phyloP scores from a whole-genome alignment of 2,888 invertebrate genomes.

The Diaprepes abbreviatus region DNA sequence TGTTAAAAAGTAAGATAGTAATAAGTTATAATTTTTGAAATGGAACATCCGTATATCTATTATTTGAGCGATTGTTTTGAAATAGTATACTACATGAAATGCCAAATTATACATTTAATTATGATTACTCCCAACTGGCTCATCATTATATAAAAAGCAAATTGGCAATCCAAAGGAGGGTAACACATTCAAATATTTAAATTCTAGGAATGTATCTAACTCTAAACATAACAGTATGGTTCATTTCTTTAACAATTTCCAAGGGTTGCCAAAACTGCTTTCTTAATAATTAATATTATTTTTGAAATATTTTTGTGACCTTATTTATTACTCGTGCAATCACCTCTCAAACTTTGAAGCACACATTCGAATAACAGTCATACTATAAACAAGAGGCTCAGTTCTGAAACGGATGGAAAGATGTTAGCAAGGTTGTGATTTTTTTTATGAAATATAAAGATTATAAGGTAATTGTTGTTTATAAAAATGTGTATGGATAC shows the following conservation, averaged over 20 bases:
- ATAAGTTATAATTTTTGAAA: too few species aligned
- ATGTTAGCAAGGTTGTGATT: background rate
- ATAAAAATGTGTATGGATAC: background rate
- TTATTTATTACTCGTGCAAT: constrained; percentile 6
- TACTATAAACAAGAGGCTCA: constrained; percentile 6
- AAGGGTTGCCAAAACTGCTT: background rate
- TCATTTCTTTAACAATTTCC: background rate
- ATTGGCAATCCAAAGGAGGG: background rate
- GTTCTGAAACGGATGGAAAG: constrained; percentile 1
- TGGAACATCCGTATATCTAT: too few species aligned
- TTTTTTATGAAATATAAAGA: background rate
- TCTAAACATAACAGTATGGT: background rate
- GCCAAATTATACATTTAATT: background rate
- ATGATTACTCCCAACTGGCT: background rate
- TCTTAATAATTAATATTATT: constrained; percentile 1
- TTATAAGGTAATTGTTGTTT: background rate
- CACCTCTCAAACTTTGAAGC: background rate
- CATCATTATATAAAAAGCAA: background rate
- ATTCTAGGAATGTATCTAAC: background rate
- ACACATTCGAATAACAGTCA: background rate
- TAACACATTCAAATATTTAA: background rate
- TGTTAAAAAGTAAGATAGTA: too few species aligned
- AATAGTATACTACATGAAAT: too few species aligned
- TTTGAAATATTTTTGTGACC: constrained; percentile 1
- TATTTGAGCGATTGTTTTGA: too few species aligned